phyloP scores from a whole-genome alignment of 2,888 invertebrate genomes.

The Phyto melanocephala region DNA sequence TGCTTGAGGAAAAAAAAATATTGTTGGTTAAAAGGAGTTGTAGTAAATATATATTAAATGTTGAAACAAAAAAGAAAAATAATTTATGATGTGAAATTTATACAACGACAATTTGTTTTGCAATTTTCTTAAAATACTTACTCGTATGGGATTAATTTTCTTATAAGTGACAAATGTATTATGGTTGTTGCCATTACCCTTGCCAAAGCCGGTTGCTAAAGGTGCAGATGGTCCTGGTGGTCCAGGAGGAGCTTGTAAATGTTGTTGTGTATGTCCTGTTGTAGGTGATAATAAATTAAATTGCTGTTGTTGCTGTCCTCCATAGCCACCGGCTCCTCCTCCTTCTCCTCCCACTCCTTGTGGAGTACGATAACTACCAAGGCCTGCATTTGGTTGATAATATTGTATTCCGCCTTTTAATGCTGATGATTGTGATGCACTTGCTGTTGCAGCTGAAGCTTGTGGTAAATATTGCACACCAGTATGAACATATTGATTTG shows the following conservation, averaged over 20 bases:
- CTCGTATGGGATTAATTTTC: constrained; percentile 59
- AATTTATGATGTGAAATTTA: constrained; percentile 54
- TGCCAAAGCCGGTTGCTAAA: constrained; percentile 9
- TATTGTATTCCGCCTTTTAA: constrained; percentile 52
- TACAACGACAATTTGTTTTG: constrained; percentile 22
- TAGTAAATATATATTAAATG: constrained; percentile 8
- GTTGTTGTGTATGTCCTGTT: constrained; percentile 59
- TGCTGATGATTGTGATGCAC: constrained; percentile 20
- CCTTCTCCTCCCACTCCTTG: no score
- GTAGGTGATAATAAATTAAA: constrained; percentile 66
- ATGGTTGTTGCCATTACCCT: constrained; percentile 37
- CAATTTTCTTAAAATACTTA: constrained; percentile 60
- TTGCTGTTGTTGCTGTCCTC: constrained; percentile 56
- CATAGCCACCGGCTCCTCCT: constrained; percentile 63
- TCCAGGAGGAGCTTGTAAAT: constrained; percentile 65
- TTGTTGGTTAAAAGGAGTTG: no score
- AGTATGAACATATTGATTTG: constrained; percentile 73
- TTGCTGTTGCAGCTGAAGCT: constrained; percentile 26
- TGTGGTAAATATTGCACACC: constrained; percentile 48
- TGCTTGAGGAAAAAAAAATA: constrained; percentile 68
- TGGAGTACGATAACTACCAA: constrained; percentile 72
- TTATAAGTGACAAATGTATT: constrained; percentile 53
- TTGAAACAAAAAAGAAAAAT: constrained; percentile 27
- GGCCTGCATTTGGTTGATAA: constrained; percentile 69
- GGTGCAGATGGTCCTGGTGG: constrained; percentile 62